Base-by-base conservation (phyloP, 2,888 invertebrate genomes). In the Eumacrocentrus americanus region DNA sequence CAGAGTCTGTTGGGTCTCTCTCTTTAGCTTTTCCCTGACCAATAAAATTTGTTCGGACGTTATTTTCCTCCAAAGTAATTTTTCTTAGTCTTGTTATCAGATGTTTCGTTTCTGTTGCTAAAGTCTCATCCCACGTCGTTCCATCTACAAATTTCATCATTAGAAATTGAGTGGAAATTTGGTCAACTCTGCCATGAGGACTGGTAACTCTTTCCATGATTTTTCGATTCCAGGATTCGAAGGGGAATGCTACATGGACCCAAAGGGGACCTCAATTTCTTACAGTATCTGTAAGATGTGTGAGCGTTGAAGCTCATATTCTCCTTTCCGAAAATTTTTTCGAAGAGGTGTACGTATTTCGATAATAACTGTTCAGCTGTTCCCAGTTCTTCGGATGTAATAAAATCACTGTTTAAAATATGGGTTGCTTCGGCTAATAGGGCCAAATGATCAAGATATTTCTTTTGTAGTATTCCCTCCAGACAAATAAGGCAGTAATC, bases 281-380 rank as follows among this genome's bases (percentile, higher is more conserved):
- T 5, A 53, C 40, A 12, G 34, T 23, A 16, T 22, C 11, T 16
- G 16, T 16, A n/a, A 38, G 23, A 42, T 38, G 53, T 5, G 25
- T 53, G 53, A 9, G 40, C 6, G 18, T 53, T 53, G 23, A 16
- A 53, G n/a, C 12, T 22, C 40, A 53, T 23, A 11, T 53, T 12
- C 14, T 16, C 22, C n/a, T 23, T 16, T 23, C 53, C 38, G 20
- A 34, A 53, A 2, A 37, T 11, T 7, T 16, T 14, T 53, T 53
- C 11, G 23, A 34, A 18, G n/a, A 22, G 6, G 2, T 40, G 9
- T 11, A 53, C 40, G 14, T 34, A 53, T 40, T n/a, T 18, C 11
- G 11, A 29, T 12, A 40, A 23, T 9, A 14, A 12, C 14, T n/a
- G 6, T 18, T 53, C 29, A 23, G 52, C 52, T 40, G 14, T 18